A percentile compares a stretch with the other conserved stretches of the same genome.
phyloP scores from a whole-genome alignment of 2,113 vertebrate genomes.

The Etheostoma cragini region DNA sequence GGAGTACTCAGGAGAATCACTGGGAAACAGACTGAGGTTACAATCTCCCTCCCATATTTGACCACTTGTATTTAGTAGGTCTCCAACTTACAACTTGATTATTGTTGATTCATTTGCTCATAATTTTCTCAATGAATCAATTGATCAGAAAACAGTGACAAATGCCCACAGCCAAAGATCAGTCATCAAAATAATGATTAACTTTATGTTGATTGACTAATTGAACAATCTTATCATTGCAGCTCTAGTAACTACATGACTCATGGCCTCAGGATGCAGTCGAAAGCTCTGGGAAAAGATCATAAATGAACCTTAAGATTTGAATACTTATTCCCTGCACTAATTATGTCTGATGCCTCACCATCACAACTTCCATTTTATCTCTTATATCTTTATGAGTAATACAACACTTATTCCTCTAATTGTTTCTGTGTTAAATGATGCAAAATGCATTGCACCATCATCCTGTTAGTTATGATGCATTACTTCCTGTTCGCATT shows the following conservation, averaged over 20 bases:
- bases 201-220: too few relatives aligned
- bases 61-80: neutral
- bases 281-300: too few relatives aligned
- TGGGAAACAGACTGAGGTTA: neutral
- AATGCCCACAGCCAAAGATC: too few relatives aligned
- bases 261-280: too few relatives aligned
- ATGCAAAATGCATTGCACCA: conserved; percentile 4
- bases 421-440: neutral
- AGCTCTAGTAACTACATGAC: too few relatives aligned
- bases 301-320: neutral
- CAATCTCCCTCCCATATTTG: neutral
- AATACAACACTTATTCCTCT: neutral
- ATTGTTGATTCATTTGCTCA: neutral
- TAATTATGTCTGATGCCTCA: neutral
- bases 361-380: neutral
- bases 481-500: conserved; percentile 6
- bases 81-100: neutral
- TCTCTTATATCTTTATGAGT: neutral
- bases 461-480: conserved; percentile 3
- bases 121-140: neutral
- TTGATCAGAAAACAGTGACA: too few relatives aligned
- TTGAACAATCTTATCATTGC: too few relatives aligned
- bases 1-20: neutral
- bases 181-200: too few relatives aligned
- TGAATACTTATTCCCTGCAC: neutral